Conservation (phyloP, 2,888 invertebrate genomes). For the Tuta absoluta region DNA sequence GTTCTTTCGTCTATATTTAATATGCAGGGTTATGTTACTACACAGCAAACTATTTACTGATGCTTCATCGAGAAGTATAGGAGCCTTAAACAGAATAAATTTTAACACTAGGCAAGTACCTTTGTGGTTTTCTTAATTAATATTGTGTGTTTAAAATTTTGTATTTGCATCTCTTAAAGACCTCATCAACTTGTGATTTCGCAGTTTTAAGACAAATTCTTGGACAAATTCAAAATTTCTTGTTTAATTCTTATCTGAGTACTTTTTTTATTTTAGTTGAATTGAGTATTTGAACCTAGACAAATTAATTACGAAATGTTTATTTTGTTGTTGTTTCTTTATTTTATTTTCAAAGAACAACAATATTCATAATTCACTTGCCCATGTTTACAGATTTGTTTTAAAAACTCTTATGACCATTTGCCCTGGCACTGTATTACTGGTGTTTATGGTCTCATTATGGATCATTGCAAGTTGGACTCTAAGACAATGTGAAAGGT, state of each 20-base stretch:
- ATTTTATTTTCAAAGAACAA: neutral
- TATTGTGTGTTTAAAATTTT: neutral
- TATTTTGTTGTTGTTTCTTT: neutral
- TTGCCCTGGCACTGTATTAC: slow-evolving; percentile 97
- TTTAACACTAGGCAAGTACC: slow-evolving; percentile 96
- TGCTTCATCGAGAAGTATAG: slow-evolving; percentile 98
- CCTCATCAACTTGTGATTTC: no score
- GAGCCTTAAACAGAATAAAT: slow-evolving; percentile 98
- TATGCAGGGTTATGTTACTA: slow-evolving; percentile 99
- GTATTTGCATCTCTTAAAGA: no score
- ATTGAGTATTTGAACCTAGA: no score
- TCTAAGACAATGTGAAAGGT: slow-evolving; percentile 99
- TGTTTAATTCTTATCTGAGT: no score
- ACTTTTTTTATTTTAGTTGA: no score
- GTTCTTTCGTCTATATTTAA: slow-evolving; percentile 99
- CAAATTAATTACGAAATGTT: slow-evolving; percentile 22
- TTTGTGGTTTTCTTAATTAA: neutral
- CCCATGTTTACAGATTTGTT: slow-evolving; percentile 85
- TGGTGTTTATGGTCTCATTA: slow-evolving; percentile 99
- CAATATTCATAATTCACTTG: neutral
- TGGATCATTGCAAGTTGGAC: slow-evolving; percentile 99
- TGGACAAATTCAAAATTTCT: no score
- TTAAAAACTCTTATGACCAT: slow-evolving; percentile 99
- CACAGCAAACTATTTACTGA: slow-evolving; percentile 99
- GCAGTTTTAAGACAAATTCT: no score